A percentile compares a stretch with the other conserved stretches of the same genome.
Conservation (phyloP, 2,113 vertebrate genomes). For the Cyanoliseus patagonus region DNA sequence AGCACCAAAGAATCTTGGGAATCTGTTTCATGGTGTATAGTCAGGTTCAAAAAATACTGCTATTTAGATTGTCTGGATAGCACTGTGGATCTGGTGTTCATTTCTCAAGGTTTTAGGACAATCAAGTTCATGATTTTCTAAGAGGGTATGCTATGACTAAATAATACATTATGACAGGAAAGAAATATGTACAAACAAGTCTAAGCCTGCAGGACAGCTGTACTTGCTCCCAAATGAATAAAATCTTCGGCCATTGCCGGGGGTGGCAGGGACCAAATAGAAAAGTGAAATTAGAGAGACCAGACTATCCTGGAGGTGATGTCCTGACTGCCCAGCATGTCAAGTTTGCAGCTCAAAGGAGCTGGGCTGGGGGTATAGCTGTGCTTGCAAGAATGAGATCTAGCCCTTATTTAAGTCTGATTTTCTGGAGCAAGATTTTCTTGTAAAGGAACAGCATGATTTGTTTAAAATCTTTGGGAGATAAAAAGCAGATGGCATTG, state of each 20-base stretch:
- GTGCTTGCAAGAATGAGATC: conserved; percentile 32
- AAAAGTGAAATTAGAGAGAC: conserved; percentile 49
- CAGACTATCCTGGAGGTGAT: conserved; percentile 40
- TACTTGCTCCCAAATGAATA: not conserved
- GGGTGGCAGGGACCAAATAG: conserved; percentile 15
- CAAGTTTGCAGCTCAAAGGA: conserved; percentile 54
- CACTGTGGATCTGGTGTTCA: not conserved
- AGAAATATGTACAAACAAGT: not conserved
- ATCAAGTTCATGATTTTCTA: not conserved
- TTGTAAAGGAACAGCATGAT: not conserved
- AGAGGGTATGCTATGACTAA: not conserved
- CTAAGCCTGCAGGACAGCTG: not conserved
- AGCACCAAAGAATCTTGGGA: not conserved
- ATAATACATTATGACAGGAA: not conserved
- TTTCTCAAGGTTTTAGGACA: not conserved
- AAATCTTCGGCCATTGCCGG: not conserved
- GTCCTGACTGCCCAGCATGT: conserved; percentile 72
- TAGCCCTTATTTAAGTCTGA: not conserved
- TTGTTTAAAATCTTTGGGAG: not conserved
- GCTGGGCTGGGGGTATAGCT: conserved; percentile 60
- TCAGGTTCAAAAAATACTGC: fast-evolving
- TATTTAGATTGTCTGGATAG: not conserved
- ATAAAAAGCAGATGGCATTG: conserved; percentile 43
- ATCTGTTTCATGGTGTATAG: not conserved
- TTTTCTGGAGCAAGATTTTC: not conserved